Evolutionary conservation across 1,140 invertebrate genomes (phyloP).

Genomic region (Drosophila equinoxialis): DNA sequence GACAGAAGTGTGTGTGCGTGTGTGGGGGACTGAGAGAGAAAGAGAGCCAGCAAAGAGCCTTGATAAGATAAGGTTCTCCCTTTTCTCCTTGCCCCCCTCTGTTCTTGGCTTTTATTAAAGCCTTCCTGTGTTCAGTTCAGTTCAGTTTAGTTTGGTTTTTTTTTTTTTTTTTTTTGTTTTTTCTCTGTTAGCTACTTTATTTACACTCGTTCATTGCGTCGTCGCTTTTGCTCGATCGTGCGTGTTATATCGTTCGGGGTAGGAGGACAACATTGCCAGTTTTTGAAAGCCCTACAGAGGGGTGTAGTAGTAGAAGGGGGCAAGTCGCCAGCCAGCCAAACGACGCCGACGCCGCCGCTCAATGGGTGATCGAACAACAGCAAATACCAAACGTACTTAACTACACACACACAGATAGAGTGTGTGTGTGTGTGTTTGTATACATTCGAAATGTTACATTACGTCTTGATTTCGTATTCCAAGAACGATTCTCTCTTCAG

Average conservation of each 20-base stretch:
- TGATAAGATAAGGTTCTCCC: constrained; percentile 15
- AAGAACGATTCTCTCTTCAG: constrained; percentile 3
- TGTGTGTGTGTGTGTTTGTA: constrained; percentile 1
- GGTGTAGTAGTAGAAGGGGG: background rate
- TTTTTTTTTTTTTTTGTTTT: too few relatives aligned
- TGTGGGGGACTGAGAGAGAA: background rate
- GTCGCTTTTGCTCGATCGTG: constrained; percentile 32
- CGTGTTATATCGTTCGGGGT: constrained; percentile 30
- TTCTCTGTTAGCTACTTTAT: constrained; percentile 29
- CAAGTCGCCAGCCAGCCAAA: constrained; percentile 4
- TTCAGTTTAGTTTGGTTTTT: constrained; percentile 18
- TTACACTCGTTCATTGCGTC: constrained; percentile 24
- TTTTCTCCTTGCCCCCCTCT: background rate
- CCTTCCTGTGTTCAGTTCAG: constrained; percentile 36
- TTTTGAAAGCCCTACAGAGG: constrained; percentile 1
- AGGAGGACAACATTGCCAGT: background rate
- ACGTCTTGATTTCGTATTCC: constrained; percentile 10
- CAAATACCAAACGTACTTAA: constrained; percentile 13
- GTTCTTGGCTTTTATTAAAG: constrained; percentile 29
- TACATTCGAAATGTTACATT: background rate
- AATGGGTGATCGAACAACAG: constrained; percentile 19
- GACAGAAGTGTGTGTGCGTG: background rate
- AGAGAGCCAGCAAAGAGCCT: background rate
- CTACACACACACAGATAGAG: background rate
- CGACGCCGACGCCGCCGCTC: background rate